Conservation (phyloP, 2,797 vertebrate genomes). For the Sebastes melanostomus region DNA sequence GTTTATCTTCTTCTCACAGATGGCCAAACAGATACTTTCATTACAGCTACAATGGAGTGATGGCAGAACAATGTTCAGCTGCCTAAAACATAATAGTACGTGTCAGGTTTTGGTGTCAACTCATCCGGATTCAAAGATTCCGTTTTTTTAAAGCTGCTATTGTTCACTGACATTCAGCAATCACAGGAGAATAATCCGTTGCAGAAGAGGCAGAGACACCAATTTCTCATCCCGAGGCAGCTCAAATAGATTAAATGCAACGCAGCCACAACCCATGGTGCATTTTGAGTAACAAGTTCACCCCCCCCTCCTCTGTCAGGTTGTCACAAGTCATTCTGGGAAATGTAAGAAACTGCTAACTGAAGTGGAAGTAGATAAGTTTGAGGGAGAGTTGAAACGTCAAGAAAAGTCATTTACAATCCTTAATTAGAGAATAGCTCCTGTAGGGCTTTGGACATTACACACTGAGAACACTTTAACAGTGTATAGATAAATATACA, state of each 20-base stretch:
- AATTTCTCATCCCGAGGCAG: slow-evolving; percentile 23
- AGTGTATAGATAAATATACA: neutral
- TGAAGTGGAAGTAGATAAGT: slow-evolving; percentile 30
- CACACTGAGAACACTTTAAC: neutral
- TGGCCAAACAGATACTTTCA: slow-evolving; percentile 16
- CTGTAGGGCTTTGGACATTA: neutral
- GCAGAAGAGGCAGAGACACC: slow-evolving; percentile 19
- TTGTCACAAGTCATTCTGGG: slow-evolving; percentile 22
- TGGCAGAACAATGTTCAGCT: slow-evolving; percentile 31
- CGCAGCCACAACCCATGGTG: neutral
- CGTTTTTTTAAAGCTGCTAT: slow-evolving; percentile 20
- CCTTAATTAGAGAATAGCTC: slow-evolving; percentile 5
- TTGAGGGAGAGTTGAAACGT: neutral
- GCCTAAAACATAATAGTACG: slow-evolving; percentile 14
- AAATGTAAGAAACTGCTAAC: slow-evolving; percentile 20
- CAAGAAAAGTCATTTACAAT: slow-evolving; percentile 18
- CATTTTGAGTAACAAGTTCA: slow-evolving; percentile 34
- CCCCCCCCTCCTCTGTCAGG: slow-evolving; percentile 6
- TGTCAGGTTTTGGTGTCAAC: slow-evolving; percentile 29
- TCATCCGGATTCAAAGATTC: slow-evolving; percentile 1
- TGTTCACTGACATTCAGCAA: slow-evolving; percentile 34
- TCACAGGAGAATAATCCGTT: slow-evolving; percentile 32
- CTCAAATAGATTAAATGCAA: slow-evolving; percentile 38
- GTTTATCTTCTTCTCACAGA: slow-evolving; percentile 4
- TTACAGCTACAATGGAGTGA: neutral